phyloP scores from a whole-genome alignment of 2,888 invertebrate species.

The Zygogramma bicolorata region DNA sequence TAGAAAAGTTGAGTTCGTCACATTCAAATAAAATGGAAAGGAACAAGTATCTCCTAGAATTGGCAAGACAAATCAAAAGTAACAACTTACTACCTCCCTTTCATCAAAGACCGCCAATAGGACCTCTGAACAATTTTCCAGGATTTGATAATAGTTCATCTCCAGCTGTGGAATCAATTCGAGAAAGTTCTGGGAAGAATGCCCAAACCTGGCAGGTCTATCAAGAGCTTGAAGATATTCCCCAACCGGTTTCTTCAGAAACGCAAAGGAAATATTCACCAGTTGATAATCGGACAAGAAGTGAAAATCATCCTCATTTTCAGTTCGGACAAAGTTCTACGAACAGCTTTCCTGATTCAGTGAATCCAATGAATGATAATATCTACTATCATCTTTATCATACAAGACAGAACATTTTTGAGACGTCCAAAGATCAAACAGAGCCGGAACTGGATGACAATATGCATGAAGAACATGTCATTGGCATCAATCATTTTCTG shows the following conservation, averaged over 20 bases:
- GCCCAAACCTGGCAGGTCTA: background rate
- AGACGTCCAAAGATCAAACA: background rate
- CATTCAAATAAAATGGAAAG: constrained; percentile 44
- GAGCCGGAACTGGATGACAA: background rate
- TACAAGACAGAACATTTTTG: background rate
- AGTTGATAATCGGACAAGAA: background rate
- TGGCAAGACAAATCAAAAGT: constrained; percentile 52
- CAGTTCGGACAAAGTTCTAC: background rate
- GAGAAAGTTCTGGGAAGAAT: too few species aligned
- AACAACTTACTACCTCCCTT: constrained; percentile 50
- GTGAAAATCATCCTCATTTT: background rate
- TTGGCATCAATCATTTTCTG: background rate
- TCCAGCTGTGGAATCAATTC: background rate
- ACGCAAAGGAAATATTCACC: background rate
- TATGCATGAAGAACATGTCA: background rate
- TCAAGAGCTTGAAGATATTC: background rate
- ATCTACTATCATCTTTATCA: background rate
- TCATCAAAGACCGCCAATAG: constrained; percentile 47
- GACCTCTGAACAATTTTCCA: constrained; percentile 33
- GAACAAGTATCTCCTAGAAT: constrained; percentile 49
- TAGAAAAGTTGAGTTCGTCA: constrained; percentile 51
- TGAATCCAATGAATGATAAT: background rate
- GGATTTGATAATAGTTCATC: background rate
- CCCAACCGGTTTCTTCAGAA: background rate
- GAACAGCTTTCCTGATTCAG: background rate